Evolutionary conservation across 2,888 invertebrate species (phyloP), one percentile per base, ranked within the genome.

Genomic region (Orthosia incerta): DNA sequence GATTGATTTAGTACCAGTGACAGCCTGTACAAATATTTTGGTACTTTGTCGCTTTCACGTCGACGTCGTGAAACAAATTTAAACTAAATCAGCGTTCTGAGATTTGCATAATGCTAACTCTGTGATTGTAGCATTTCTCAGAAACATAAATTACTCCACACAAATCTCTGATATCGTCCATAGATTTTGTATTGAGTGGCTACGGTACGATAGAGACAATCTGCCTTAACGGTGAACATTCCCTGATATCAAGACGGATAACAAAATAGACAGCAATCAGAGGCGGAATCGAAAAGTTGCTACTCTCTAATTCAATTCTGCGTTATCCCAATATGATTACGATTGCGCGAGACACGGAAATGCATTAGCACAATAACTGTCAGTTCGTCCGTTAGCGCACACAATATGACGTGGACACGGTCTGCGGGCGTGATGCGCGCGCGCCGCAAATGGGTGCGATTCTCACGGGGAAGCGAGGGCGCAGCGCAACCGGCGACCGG

Each of bases 341-440:
- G 76, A 85, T 83, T 85, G 70, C 84, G 74, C 76, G 76, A 81
- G 83, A 85, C 84, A 86, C 87, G 90, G 91, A 92, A 92, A 90
- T 91, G 89, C 89, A 91, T 90, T 88, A 90, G 90, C 88, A 89
- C 89, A 89, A 90, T 93, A 91, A 91, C 91, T 90, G 91, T 91
- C 90, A 84, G 86, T 86, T 81, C 74, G 86, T 89, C 91, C 91
- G 91, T 89, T 90, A 89, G 83, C 84, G 87, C 83, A 87, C 85
- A 89, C 89, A 89, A 88, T 91, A 90, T 90, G 89, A 89, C 86
- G 87, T 79, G 86, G 86, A 84, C 82, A 80, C 77, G 86, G 85
- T 87, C 71, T 68, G 69, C 86, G 82, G 87, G 86, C 89, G 88
- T 89, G 91, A 89, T 89, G 91, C 88, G 89, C 89, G 65, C 74